Base-by-base conservation (phyloP, 2,113 vertebrate species). In the Phoenicopterus ruber region DNA sequence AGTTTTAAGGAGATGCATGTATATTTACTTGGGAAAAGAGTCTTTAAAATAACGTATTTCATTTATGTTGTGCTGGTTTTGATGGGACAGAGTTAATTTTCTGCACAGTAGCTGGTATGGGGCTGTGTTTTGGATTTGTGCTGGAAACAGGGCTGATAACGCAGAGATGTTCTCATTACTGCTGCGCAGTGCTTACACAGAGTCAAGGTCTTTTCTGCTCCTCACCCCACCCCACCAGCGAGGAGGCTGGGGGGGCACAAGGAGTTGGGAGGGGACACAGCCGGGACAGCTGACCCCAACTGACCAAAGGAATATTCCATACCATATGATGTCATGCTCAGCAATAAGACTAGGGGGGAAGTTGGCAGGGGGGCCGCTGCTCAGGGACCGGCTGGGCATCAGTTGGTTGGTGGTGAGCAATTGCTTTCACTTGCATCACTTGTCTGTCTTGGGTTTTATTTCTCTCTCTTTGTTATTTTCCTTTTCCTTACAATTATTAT, bases 351-450 rank as follows among this genome's bases (percentile, higher is more conserved):
- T 11, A 20, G 26, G 22, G 29, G 25, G 10, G 0, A 54, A 14
- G 19, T 1, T 63, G 71, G 9, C 1, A 1, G 17, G 28, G 9
- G 38, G 1, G 8, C 17, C 2, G 10, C 52, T 20, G 32, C 34
- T 32, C 1, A 0, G 29, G 54, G 32, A 62, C 38, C 24, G 32
- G 38, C 47, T 63, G 22, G 7, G 49, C 49, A 66, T 29, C 3
- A 0, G n/a, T 32, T 1, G 0, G 46, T 7, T 70, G 14, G 38
- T 20, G 29, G 34, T 34, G 12, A 71, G n/a, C 7, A 61, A 10
- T 15, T 50, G 34, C 25, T 57, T 57, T 36, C 50, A 83, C 47
- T 38, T 50, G 18, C 32, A 80, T 34, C 36, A 17, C 36, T 50
- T 70, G 24, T 42, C n/a, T 55, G 7, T 38, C 49, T 42, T 65